phyloP scores from a whole-genome alignment of 2,113 vertebrate genomes.

The Phrynosoma platyrhinos region DNA sequence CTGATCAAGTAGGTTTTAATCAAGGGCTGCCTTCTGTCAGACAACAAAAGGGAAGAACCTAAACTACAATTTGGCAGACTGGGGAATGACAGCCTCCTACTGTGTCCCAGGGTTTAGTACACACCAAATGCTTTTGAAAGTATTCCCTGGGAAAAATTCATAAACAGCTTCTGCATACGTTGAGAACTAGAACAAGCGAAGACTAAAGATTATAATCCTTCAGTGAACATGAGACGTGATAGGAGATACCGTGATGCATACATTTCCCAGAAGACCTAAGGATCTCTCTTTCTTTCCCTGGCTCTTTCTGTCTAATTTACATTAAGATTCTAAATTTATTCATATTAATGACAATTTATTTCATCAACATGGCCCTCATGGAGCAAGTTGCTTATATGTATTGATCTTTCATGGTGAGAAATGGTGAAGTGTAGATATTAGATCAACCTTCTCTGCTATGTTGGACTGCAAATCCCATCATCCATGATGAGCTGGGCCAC shows the following conservation, averaged over 20 bases:
- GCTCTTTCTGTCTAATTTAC: no score
- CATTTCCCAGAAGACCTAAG: neutral
- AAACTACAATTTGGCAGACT: neutral
- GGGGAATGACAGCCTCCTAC: neutral
- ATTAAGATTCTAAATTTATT: neutral
- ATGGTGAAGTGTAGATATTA: neutral
- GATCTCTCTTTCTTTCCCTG: neutral
- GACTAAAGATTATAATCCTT: neutral
- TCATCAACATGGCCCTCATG: no score
- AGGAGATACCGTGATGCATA: neutral
- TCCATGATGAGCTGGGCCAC: neutral
- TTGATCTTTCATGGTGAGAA: neutral
- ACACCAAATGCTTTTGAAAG: neutral
- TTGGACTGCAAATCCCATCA: neutral
- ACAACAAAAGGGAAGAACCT: slow-evolving; percentile 17
- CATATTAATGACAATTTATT: neutral
- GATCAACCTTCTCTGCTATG: neutral
- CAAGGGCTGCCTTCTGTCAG: slow-evolving; percentile 28
- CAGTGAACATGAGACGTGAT: neutral
- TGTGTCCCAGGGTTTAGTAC: neutral
- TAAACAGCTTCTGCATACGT: neutral
- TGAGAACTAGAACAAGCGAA: neutral
- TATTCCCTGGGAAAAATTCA: neutral
- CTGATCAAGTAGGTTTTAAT: slow-evolving; percentile 38
- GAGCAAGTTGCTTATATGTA: neutral